Evolutionary conservation across 2,888 invertebrate species (phyloP), one percentile per base, ranked within the genome.

Genomic region (Leucophenga montana): DNA sequence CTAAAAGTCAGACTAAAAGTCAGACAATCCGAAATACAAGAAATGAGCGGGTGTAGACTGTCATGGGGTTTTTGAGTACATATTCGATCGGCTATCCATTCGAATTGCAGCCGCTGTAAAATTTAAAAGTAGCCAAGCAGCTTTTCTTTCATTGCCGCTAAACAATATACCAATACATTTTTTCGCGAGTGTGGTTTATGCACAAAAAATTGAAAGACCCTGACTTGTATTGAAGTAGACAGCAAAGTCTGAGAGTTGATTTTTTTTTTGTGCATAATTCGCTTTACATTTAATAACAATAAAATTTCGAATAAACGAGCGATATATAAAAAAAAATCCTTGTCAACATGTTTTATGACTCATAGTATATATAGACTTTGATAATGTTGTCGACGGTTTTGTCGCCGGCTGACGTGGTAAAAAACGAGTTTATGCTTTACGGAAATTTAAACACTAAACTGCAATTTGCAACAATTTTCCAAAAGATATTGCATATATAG

Each of bases 381-480:
- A 66, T 59, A 48, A 18, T 68, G 20, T 39, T 39, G 39, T 39
- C 39, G 39, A 5, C 39, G 39, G 11, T 1, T 39, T 39, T 39
- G 11, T 11, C 11, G 3, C 39, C 9, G 39, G 8, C 11, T 39
- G 39, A 8, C 11, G 39, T 39, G 39, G 39, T 8, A 27, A 39
- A 39, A 39, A 39, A 39, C 39, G 8, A 39, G 39, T 39, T 39
- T 39, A 39, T 39, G 39, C 39, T 39, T 50, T 13, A 33, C 84
- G 84, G 80, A 81, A 83, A 77, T 77, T 83, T 67, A 57, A 33
- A 67, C 56, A 53, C 53, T 80, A 79, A 73, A 77, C 70, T 73
- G 79, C 84, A 84, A 82, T 83, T 83, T 81, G 81, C 84, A 82
- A 73, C 80, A 75, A 75, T 80, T 81, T 82, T 76, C 74, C 39